Evolutionary conservation across 2,888 invertebrate genomes (phyloP), one percentile per base, ranked within the genome.

Genomic region (Camponotus fellah): DNA sequence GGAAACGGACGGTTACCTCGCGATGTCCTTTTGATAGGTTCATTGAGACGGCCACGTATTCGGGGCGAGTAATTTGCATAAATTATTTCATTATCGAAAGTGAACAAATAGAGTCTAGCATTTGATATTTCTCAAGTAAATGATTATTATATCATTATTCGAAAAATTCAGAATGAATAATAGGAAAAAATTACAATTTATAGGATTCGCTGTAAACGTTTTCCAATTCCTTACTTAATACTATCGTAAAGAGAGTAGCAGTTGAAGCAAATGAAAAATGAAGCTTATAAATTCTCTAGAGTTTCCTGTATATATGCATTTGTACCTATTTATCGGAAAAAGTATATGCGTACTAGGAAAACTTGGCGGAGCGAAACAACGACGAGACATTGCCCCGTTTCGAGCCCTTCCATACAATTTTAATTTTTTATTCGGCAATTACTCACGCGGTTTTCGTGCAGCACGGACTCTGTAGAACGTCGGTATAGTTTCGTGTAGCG

Each of bases 1-100:
- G 85, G 64, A 83, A 58, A 80, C 89, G 85, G 83, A 76, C 83
- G 53, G 66, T 69, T 82, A 84, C 83, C 82, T 85, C 83, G 69
- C 71, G 82, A 86, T 89, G 86, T 83, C 83, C 85, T 85, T 84
- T 85, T 74, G 72, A 85, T 84, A 86, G 81, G 46, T 80, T 75
- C 75, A 58, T 81, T 76, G 77, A 81, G 64, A 56, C 66, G 17
- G 17, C 40, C 58, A 34, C 43, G 76, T 12, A 58, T 66, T 76
- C 32, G 64, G 71, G 43, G 9, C 46, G 9, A 34, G 21, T 12
- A 43, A 60, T 79, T 80, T 80, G 60, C 72, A 80, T 80, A 68
- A 71, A 76, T 84, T 87, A 65, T 80, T 68, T 69, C 65, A 71
- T 68, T 65, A 26, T 17, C 37, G 69, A 37, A 60, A 49, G 46